A percentile compares a stretch with the other conserved stretches of the same genome.
phyloP scores from a whole-genome alignment of 64 coral and sea anemone genomes.

The Hydrozoanthus tunicans region DNA sequence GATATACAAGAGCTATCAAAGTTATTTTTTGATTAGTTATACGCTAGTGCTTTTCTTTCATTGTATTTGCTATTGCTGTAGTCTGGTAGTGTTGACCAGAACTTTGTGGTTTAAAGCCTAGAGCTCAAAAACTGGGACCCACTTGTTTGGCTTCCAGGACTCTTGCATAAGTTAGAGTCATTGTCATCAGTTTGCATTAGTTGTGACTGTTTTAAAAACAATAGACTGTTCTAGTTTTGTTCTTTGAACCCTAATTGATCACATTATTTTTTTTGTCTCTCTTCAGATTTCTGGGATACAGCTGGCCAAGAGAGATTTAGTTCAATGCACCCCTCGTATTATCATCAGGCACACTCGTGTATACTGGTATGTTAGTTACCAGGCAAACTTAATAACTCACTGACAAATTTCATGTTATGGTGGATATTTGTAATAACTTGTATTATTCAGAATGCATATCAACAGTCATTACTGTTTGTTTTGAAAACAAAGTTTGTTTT shows the following conservation, averaged over 20 bases:
- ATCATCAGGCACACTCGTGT: conserved; percentile 97
- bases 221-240: too few species aligned
- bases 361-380: conserved; percentile 78
- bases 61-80: too few species aligned
- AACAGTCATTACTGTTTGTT: neutral
- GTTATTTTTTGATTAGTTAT: too few species aligned
- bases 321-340: conserved; percentile 99
- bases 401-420: neutral
- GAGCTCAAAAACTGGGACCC: too few species aligned
- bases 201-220: too few species aligned
- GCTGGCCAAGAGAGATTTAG: conserved; percentile 97
- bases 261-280: neutral
- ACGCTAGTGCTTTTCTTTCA: too few species aligned
- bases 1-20: too few species aligned
- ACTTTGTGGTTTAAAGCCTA: too few species aligned
- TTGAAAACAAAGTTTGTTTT: neutral
- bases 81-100: too few species aligned
- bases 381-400: neutral
- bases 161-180: too few species aligned
- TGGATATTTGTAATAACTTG: neutral
- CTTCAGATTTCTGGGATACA: conserved; percentile 97
- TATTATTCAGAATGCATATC: neutral
- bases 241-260: neutral
- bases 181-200: too few species aligned
- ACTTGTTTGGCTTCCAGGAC: too few species aligned